Percentiles rank a stretch among this genome's conserved stretches.
Evolutionary conservation across 2,797 vertebrate species (phyloP).

Genomic region (Astyanax mexicanus): DNA sequence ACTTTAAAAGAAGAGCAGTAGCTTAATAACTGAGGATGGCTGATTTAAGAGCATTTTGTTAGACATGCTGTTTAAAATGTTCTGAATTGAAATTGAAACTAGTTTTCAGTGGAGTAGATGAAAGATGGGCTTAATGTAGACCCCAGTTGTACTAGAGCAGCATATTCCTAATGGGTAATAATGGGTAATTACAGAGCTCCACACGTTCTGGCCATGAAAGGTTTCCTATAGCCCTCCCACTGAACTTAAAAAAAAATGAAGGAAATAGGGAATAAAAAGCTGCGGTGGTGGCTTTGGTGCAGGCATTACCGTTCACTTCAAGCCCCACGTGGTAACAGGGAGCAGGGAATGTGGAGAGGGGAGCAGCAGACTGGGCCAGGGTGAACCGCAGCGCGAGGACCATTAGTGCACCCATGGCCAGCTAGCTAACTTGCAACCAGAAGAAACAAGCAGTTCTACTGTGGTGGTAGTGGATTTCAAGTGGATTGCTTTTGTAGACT

Average conservation of each 20-base stretch:
- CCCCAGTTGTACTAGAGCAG: neutral
- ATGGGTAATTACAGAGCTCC: constrained; percentile 32
- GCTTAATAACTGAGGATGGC: neutral
- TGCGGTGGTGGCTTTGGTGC: constrained; percentile 34
- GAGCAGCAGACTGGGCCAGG: constrained; percentile 54
- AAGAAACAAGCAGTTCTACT: neutral
- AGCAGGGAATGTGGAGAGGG: constrained; percentile 63
- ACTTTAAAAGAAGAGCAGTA: neutral
- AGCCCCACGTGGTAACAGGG: constrained; percentile 55
- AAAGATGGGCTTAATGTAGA: no score
- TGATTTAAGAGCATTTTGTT: neutral
- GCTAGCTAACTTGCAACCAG: neutral
- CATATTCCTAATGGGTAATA: constrained; percentile 15
- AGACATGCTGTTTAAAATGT: neutral
- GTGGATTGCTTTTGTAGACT: no score
- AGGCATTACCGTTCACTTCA: constrained; percentile 52
- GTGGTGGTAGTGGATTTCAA: neutral
- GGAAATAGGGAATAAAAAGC: constrained; percentile 38
- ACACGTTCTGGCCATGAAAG: constrained; percentile 4
- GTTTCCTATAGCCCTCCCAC: constrained; percentile 30
- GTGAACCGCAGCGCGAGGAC: constrained; percentile 47
- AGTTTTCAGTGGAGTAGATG: neutral
- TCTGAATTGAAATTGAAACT: neutral
- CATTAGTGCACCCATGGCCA: neutral
- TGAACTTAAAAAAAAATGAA: constrained; percentile 37